Evolutionary conservation across 2,888 invertebrate genomes (phyloP).

Genomic region (Oeneis ivallda): DNA sequence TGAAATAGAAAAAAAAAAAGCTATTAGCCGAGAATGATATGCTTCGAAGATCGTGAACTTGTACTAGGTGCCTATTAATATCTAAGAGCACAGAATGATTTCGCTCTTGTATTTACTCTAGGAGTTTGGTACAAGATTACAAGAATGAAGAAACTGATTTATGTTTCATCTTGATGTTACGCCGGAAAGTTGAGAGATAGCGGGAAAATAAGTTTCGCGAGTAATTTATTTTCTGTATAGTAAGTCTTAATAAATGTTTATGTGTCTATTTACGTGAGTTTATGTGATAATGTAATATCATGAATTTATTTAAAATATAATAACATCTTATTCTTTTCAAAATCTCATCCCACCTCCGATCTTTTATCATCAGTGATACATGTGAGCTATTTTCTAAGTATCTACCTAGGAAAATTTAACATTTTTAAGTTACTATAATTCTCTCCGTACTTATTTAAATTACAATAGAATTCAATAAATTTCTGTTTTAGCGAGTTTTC

Average conservation of each 20-base stretch:
- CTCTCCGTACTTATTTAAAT: no score
- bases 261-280: not conserved
- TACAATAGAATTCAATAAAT: no score
- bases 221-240: constrained; percentile 14
- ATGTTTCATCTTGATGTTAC: constrained; percentile 30
- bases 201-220: constrained; percentile 10
- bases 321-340: no score
- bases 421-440: no score
- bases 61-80: constrained; percentile 23
- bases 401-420: no score
- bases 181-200: constrained; percentile 21
- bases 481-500: no score
- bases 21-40: no score
- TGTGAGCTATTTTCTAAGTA: no score
- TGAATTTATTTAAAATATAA: no score
- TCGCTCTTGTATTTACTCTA: constrained; percentile 23
- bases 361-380: no score
- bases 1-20: no score
- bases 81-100: constrained; percentile 24
- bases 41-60: not conserved
- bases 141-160: constrained; percentile 36
- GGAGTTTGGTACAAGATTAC: constrained; percentile 21
- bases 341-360: no score
- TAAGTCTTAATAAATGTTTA: not conserved
- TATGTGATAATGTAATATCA: not conserved